Evolutionary conservation across 37 sponge, comb jelly and placozoan genomes (phyloP).

Genomic region (Chondrilla cf. caribensis): DNA sequence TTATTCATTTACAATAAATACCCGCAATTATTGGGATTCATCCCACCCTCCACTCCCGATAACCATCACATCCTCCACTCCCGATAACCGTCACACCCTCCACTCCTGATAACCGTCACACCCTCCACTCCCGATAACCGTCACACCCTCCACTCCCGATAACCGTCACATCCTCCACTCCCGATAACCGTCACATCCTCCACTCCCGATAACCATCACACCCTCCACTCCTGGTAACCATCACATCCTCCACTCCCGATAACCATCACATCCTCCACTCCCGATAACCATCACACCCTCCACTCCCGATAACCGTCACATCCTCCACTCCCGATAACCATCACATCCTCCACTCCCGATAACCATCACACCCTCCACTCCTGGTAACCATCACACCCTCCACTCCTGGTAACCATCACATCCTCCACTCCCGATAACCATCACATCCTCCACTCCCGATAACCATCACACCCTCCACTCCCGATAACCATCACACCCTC

Average conservation of each 20-base stretch:
- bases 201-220: neutral
- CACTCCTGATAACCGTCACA: too few relatives aligned
- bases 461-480: too few relatives aligned
- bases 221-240: neutral
- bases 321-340: neutral
- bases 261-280: neutral
- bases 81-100: too few relatives aligned
- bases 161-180: neutral
- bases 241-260: neutral
- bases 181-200: neutral
- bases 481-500: too few relatives aligned
- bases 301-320: neutral
- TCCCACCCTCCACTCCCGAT: too few relatives aligned
- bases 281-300: neutral
- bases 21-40: neutral
- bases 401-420: neutral
- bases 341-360: neutral
- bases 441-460: neutral
- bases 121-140: neutral
- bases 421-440: neutral
- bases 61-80: too few relatives aligned
- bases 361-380: neutral
- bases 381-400: neutral
- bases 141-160: neutral
- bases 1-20: neutral